Evolutionary conservation across 2,797 vertebrate genomes (phyloP).

Genomic region (Margarornis squamiger): DNA sequence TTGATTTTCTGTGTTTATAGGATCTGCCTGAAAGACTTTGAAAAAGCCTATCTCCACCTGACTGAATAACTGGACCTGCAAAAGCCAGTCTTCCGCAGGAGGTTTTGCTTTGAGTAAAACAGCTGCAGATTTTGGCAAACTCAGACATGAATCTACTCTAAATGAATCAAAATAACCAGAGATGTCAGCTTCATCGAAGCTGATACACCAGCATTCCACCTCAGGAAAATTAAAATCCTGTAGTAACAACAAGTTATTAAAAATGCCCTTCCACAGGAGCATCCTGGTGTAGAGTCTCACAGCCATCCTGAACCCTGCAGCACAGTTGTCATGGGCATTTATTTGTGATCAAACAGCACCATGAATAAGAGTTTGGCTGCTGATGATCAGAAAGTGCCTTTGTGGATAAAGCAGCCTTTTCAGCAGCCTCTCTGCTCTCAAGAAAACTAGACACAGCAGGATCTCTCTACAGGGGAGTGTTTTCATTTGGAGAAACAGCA

Average conservation of each 20-base stretch:
- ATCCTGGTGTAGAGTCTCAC: background rate
- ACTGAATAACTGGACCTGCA: background rate
- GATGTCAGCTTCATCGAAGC: background rate
- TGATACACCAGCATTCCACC: background rate
- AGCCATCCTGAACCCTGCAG: background rate
- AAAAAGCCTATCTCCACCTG: background rate
- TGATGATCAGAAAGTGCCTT: background rate
- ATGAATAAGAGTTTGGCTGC: background rate
- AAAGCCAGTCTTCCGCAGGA: background rate
- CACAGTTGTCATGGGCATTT: background rate
- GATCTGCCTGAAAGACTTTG: background rate
- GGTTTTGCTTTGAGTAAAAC: background rate
- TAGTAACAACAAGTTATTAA: background rate
- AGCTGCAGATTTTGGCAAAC: conserved; percentile 27
- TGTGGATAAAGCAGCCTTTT: conserved; percentile 8
- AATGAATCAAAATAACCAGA: background rate
- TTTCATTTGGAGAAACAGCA: conserved; percentile 37
- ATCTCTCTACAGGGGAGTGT: background rate
- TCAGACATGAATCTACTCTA: background rate
- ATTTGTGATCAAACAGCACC: background rate
- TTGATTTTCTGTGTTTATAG: background rate
- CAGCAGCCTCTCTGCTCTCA: background rate
- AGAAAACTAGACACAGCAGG: background rate
- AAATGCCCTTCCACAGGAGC: background rate
- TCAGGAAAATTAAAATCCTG: conserved; percentile 2